phyloP scores from a whole-genome alignment of 2,888 invertebrate species.

The Odontocolon sp. region DNA sequence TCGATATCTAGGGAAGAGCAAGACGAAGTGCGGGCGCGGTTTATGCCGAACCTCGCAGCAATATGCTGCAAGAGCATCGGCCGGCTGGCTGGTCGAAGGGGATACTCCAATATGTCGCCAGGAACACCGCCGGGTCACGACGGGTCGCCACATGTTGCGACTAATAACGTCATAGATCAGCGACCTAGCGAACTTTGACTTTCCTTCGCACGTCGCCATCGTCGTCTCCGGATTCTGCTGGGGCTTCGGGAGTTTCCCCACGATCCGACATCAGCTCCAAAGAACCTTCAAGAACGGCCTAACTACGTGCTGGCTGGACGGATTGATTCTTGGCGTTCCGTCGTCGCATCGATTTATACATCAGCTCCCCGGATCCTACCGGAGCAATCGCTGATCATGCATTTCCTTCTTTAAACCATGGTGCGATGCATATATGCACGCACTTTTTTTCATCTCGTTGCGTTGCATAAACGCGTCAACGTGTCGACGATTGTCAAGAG shows the following conservation, averaged over 20 bases:
- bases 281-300: constrained; percentile 9
- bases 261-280: not conserved
- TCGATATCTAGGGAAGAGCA: constrained; percentile 28
- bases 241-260: constrained; percentile 4
- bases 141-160: constrained; percentile 72
- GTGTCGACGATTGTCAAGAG: constrained; percentile 40
- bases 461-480: constrained; percentile 41
- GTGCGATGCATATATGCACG: not conserved
- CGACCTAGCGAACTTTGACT: constrained; percentile 68
- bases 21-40: constrained; percentile 35
- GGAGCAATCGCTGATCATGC: too few relatives aligned
- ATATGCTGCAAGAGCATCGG: constrained; percentile 46
- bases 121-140: constrained; percentile 65
- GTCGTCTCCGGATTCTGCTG: constrained; percentile 7
- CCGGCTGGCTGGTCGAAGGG: constrained; percentile 51
- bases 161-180: constrained; percentile 74
- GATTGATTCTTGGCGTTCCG: constrained; percentile 2
- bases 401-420: not conserved
- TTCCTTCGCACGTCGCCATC: constrained; percentile 53
- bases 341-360: not conserved
- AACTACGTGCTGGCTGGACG: constrained; percentile 38
- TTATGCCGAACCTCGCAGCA: constrained; percentile 57
- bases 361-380: too few relatives aligned
- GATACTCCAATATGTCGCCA: constrained; percentile 71
- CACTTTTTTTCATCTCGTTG: constrained; percentile 21